Conservation (phyloP, 2,888 invertebrate species). For the Trichogramma dendrolimi region DNA sequence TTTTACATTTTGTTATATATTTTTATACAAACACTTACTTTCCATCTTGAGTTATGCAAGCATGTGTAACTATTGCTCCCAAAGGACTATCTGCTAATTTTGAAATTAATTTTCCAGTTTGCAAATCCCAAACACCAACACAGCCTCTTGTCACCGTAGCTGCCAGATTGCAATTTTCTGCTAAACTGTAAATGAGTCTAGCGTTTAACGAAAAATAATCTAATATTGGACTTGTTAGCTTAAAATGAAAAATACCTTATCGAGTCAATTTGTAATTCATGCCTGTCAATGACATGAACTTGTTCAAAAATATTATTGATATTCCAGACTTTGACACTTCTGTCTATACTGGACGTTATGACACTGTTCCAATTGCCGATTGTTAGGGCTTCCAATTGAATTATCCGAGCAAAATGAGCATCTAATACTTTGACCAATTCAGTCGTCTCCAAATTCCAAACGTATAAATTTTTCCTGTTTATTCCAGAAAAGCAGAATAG, state of each 20-base stretch:
- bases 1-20: constrained; percentile 8
- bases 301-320: constrained; percentile 98
- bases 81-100: constrained; percentile 87
- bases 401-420: constrained; percentile 94
- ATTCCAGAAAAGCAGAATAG: background rate
- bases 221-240: background rate
- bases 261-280: constrained; percentile 90
- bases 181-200: constrained; percentile 57
- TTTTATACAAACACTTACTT: constrained; percentile 52
- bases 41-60: constrained; percentile 80
- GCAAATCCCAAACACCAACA: constrained; percentile 91
- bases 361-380: constrained; percentile 89
- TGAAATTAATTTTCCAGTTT: constrained; percentile 76
- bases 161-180: constrained; percentile 74
- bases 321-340: constrained; percentile 98
- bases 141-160: constrained; percentile 91
- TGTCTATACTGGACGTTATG: constrained; percentile 94
- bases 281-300: constrained; percentile 91
- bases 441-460: constrained; percentile 81
- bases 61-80: constrained; percentile 92
- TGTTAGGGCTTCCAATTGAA: constrained; percentile 82
- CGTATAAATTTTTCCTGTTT: constrained; percentile 82
- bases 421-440: constrained; percentile 87
- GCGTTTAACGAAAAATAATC: background rate
- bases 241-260: constrained; percentile 64